Evolutionary conservation across 1,140 invertebrate species (phyloP).

Genomic region (Scaptomyza graminum): DNA sequence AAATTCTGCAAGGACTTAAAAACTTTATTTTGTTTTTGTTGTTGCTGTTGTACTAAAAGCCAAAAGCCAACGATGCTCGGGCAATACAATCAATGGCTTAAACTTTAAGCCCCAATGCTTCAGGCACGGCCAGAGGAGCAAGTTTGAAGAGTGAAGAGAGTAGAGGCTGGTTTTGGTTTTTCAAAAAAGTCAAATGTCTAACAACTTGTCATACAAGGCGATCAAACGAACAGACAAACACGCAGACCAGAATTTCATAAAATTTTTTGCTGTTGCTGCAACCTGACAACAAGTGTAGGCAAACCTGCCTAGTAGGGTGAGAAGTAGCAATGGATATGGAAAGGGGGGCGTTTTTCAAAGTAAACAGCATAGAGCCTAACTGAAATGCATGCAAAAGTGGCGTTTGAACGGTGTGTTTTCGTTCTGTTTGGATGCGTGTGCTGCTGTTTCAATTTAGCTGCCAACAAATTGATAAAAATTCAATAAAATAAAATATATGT

Average conservation of each 20-base stretch:
- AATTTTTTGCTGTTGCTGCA: constrained; percentile 57
- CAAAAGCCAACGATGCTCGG: constrained; percentile 59
- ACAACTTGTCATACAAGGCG: constrained; percentile 73
- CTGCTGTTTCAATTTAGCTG: constrained; percentile 52
- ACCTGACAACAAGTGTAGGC: not conserved
- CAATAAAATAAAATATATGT: constrained; percentile 62
- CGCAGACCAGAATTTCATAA: constrained; percentile 60
- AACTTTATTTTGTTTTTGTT: constrained; percentile 22
- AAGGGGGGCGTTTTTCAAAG: constrained; percentile 33
- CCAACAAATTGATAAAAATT: constrained; percentile 75
- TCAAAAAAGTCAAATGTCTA: constrained; percentile 64
- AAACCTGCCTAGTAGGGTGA: not conserved
- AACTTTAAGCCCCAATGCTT: constrained; percentile 41
- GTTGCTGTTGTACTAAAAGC: constrained; percentile 33
- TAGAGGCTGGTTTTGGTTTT: not conserved
- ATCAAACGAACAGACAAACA: constrained; percentile 24
- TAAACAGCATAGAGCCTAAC: constrained; percentile 58
- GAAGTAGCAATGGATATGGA: no score
- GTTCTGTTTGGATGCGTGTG: not conserved
- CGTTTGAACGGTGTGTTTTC: constrained; percentile 1
- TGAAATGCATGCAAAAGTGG: constrained; percentile 46
- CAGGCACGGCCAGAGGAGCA: constrained; percentile 6
- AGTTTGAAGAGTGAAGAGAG: not conserved
- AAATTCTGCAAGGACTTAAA: constrained; percentile 70
- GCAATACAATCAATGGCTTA: constrained; percentile 78